A percentile compares a stretch with the other conserved stretches of the same genome.
These are phyloP conservation scores for Eilema griseolum DNA, from an alignment of 2,888 invertebrate genomes.

Conservation along the genomic window DNA sequence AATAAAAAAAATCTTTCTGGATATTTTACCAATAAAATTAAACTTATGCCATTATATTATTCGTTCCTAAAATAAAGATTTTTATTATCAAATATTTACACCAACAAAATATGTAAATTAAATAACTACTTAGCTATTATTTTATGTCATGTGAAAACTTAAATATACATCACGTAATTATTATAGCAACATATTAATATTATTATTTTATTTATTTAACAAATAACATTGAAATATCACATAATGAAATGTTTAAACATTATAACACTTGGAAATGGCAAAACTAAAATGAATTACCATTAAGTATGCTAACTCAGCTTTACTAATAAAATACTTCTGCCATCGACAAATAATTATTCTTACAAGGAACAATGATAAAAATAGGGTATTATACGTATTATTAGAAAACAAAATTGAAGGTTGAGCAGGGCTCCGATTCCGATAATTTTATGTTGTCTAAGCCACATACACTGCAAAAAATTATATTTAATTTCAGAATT, in stretches of 20 bases:
- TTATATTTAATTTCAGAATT: too few relatives aligned
- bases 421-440: too few relatives aligned
- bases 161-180: constrained; percentile 69
- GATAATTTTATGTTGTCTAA: too few relatives aligned
- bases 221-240: constrained; percentile 86
- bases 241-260: constrained; percentile 81
- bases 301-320: constrained; percentile 42
- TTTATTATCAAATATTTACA: constrained; percentile 70
- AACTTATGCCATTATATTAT: constrained; percentile 39
- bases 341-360: constrained; percentile 43
- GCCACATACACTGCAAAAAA: too few relatives aligned
- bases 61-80: constrained; percentile 48
- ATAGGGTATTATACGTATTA: constrained; percentile 6
- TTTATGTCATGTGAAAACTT: constrained; percentile 80
- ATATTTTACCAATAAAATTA: constrained; percentile 40
- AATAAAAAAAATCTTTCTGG: constrained; percentile 30
- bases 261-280: constrained; percentile 77
- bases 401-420: constrained; percentile 24
- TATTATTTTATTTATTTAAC: constrained; percentile 81
- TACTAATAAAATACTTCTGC: constrained; percentile 62
- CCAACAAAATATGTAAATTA: constrained; percentile 67
- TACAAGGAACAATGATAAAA: constrained; percentile 61
- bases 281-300: constrained; percentile 66
- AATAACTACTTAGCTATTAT: constrained; percentile 59
- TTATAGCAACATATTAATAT: constrained; percentile 72